Percentiles rank a stretch among this genome's conserved stretches.
These are phyloP conservation scores for Lepus townsendii DNA, from an alignment of 2,797 vertebrate species.

Conservation along the genomic window DNA sequence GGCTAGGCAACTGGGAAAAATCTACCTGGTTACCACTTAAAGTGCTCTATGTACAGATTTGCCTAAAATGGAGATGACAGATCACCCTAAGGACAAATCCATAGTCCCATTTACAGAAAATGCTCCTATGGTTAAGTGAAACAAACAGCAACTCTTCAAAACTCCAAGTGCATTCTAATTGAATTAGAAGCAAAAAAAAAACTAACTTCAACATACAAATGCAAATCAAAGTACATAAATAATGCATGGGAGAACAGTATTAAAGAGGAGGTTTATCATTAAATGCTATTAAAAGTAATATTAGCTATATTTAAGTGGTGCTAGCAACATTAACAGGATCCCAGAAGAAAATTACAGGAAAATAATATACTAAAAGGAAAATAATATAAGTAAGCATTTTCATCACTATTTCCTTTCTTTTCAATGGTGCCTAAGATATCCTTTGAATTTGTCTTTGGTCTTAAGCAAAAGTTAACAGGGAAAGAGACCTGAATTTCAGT, in stretches of 20 bases:
- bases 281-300: neutral
- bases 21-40: conserved; percentile 46
- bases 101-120: neutral
- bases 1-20: conserved; percentile 20
- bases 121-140: neutral
- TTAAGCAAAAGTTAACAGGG: neutral
- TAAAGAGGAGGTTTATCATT: neutral
- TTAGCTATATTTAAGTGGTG: neutral
- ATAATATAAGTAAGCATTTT: neutral
- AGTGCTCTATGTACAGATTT: neutral
- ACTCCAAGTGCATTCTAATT: neutral
- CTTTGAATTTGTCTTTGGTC: neutral
- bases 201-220: conserved; percentile 35
- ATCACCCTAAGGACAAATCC: neutral
- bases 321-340: neutral
- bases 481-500: neutral
- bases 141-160: neutral
- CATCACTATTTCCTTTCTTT: neutral
- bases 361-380: conserved; percentile 9
- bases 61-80: neutral
- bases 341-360: neutral
- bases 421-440: neutral
- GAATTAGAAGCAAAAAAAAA: neutral
- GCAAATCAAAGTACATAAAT: conserved; percentile 33
- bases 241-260: conserved; percentile 2